Conservation (phyloP, 2,113 vertebrate genomes). For the Ovibos moschatus region DNA sequence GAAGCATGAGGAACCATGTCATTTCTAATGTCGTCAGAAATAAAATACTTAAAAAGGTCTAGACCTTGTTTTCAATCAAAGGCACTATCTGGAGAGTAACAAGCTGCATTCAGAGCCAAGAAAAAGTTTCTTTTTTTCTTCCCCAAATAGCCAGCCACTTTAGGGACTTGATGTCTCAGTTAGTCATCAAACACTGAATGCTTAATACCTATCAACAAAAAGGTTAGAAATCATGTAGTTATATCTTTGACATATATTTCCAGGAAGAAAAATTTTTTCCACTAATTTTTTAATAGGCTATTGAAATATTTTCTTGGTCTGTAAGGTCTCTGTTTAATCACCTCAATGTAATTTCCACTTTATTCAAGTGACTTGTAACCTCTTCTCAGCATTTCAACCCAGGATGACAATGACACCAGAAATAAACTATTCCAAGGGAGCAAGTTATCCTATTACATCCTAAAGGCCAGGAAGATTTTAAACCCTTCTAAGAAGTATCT, state of each 20-base stretch:
- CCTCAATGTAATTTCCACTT: conserved; percentile 6
- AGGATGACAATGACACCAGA: background rate
- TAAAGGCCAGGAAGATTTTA: background rate
- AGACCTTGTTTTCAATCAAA: conserved; percentile 57
- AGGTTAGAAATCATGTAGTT: background rate
- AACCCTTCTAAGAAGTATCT: background rate
- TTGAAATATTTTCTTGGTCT: background rate
- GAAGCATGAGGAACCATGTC: background rate
- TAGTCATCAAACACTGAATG: background rate
- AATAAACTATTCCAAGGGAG: background rate
- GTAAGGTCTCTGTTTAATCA: background rate
- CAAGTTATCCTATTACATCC: background rate
- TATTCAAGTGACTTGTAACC: background rate
- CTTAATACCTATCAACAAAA: background rate
- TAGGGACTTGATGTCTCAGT: background rate
- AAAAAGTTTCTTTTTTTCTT: background rate
- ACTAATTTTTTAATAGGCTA: background rate
- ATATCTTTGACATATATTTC: conserved; percentile 9
- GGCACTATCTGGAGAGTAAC: conserved; percentile 61
- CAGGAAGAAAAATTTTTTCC: background rate
- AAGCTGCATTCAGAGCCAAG: background rate
- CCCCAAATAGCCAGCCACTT: background rate
- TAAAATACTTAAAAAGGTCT: conserved; percentile 22
- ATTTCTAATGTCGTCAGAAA: conserved; percentile 37
- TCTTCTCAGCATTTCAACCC: background rate